Base-by-base conservation (phyloP, 2,888 invertebrate genomes). In the Ornithoptera priamus region DNA sequence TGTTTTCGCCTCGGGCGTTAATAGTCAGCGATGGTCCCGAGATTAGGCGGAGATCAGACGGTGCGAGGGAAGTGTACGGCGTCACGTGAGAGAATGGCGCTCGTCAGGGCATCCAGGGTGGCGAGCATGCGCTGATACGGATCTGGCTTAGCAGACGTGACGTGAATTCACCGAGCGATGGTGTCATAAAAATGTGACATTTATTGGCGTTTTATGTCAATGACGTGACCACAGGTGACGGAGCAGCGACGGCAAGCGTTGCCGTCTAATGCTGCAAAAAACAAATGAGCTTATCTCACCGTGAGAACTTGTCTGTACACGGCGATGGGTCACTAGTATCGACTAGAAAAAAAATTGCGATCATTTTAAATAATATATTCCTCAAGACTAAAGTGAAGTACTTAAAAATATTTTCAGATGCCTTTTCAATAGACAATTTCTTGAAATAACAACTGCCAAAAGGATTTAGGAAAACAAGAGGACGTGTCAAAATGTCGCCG, bases 121-220 rank as follows among this genome's bases (percentile, higher is more conserved):
- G 80, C 76, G 76, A 70, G 75, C 74, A 71, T 71, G 72, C 81
- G 80, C 83, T 86, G 90, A 89, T 90, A 88, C 85, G 80, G 78
- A 90, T 90, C 90, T 86, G 87, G 81, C 72, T 61, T 85, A 82
- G 79, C 84, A 72, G 80, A 87, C 92, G 92, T 92, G 91, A 92
- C 88, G 73, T 81, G 91, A 87, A 87, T 90, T 78, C 86, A 79
- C 78, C 77, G 83, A 79, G 82, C 80, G 83, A 80, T 81, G 78
- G 85, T 81, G 82, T 89, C 89, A 91, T 91, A 92, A 92, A 92
- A 90, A 91, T 90, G 90, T 91, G 92, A 91, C 92, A 86, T 90
- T 92, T 91, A 92, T 90, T 91, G 89, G 89, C 86, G 83, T 88
- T 90, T 92, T 90, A 92, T 91, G 90, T 88, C 90, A 91, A 88